Evolutionary conservation across 2,888 invertebrate species (phyloP).

Genomic region (Charanyca ferruginea): DNA sequence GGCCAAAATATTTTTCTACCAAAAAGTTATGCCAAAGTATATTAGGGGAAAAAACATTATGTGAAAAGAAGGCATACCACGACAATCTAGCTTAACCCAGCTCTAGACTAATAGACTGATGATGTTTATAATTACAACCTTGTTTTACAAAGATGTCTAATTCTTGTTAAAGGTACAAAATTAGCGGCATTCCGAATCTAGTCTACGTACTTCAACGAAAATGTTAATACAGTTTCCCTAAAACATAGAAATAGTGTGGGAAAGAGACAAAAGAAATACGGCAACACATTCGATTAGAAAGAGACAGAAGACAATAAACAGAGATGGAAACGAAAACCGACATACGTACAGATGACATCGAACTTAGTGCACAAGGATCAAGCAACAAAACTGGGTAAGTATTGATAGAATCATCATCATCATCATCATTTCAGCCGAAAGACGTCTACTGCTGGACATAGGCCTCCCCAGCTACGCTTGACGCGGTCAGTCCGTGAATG

Average conservation of each 20-base stretch:
- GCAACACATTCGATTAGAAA: slow-evolving; percentile 62
- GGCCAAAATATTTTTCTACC: too few relatives aligned
- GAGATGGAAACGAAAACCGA: slow-evolving; percentile 86
- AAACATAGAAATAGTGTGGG: slow-evolving; percentile 63
- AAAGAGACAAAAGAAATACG: slow-evolving; percentile 62
- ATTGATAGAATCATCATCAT: too few relatives aligned
- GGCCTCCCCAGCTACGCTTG: too few relatives aligned
- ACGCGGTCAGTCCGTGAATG: too few relatives aligned
- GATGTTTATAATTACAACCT: not conserved
- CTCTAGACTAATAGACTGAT: too few relatives aligned
- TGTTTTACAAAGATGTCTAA: not conserved
- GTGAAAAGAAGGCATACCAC: too few relatives aligned
- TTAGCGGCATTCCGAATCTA: slow-evolving; percentile 75
- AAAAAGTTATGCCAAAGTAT: too few relatives aligned
- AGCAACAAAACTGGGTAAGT: slow-evolving; percentile 82
- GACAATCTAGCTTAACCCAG: too few relatives aligned
- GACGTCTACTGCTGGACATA: too few relatives aligned
- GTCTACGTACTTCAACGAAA: slow-evolving; percentile 80
- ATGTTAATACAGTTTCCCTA: slow-evolving; percentile 85
- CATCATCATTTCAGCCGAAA: too few relatives aligned
- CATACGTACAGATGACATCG: slow-evolving; percentile 82
- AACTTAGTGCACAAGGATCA: slow-evolving; percentile 85
- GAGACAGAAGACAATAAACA: slow-evolving; percentile 61
- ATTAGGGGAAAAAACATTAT: too few relatives aligned
- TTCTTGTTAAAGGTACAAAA: slow-evolving; percentile 79